Evolutionary conservation across 2,797 vertebrate genomes (phyloP).

Genomic region (Lindbergichthys nudifrons): DNA sequence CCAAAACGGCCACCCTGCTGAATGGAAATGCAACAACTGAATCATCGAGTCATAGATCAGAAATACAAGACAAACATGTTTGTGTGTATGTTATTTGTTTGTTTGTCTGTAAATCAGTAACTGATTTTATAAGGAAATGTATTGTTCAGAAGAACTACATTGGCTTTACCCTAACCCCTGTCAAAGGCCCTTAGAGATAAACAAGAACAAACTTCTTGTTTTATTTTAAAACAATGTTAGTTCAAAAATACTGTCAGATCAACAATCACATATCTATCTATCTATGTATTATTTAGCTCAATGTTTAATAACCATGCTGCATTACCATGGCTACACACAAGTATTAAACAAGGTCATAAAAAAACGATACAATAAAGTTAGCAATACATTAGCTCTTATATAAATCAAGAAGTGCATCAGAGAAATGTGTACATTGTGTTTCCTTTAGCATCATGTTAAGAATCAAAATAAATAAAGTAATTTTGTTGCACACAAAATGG

Average conservation of each 20-base stretch:
- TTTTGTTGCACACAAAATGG: slow-evolving; percentile 3
- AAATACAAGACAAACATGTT: background rate
- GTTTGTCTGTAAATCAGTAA: too few relatives aligned
- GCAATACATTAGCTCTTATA: background rate
- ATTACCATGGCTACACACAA: too few relatives aligned
- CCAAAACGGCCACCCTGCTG: slow-evolving; percentile 56
- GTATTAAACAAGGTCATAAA: background rate
- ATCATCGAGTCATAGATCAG: slow-evolving; percentile 20
- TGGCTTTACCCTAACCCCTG: background rate
- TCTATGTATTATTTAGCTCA: too few relatives aligned
- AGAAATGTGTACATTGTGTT: background rate
- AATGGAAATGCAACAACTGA: slow-evolving; percentile 43
- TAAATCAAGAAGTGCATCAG: background rate
- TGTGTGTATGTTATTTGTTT: background rate
- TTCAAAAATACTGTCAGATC: too few relatives aligned
- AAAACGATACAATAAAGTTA: background rate
- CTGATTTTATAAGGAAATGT: background rate
- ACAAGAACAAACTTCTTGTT: too few relatives aligned
- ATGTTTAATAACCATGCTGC: too few relatives aligned
- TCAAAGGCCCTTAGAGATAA: too few relatives aligned
- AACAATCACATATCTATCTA: too few relatives aligned
- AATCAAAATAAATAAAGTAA: slow-evolving; percentile 10
- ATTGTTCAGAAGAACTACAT: background rate
- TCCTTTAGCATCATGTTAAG: background rate
- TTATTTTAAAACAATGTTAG: too few relatives aligned